Conservation (phyloP, 2,113 vertebrate species). For the Scartelaos histophorus region DNA sequence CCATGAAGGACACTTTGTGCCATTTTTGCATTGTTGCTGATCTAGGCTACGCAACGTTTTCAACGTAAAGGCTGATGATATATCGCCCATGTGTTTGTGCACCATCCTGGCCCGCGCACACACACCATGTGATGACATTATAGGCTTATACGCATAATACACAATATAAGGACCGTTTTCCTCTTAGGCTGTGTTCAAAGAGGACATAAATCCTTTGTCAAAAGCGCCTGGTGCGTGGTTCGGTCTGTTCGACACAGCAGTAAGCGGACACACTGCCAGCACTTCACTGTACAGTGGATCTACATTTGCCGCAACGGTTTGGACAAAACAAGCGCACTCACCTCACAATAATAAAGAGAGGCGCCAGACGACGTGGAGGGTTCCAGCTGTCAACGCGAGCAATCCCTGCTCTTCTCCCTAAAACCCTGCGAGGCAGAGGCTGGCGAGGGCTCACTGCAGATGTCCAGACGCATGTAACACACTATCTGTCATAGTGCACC, state of each 20-base stretch:
- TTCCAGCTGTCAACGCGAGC: slow-evolving; percentile 50
- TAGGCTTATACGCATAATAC: slow-evolving; percentile 29
- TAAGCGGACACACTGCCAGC: slow-evolving; percentile 22
- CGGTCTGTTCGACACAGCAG: not conserved
- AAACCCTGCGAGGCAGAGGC: slow-evolving; percentile 20
- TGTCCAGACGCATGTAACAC: slow-evolving; percentile 40
- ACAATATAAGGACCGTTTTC: slow-evolving; percentile 29
- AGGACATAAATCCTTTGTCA: slow-evolving; percentile 17
- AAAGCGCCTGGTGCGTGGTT: not conserved
- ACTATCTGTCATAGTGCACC: slow-evolving; percentile 56
- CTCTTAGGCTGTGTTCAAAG: slow-evolving; percentile 24
- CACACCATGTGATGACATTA: slow-evolving; percentile 45
- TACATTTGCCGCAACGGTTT: slow-evolving; percentile 64
- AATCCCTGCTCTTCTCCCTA: slow-evolving; percentile 13
- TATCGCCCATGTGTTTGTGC: slow-evolving; percentile 36
- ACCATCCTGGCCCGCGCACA: slow-evolving; percentile 12
- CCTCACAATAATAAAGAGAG: slow-evolving; percentile 40
- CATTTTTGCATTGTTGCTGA: not conserved
- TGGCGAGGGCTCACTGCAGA: slow-evolving; percentile 51
- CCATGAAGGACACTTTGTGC: not conserved
- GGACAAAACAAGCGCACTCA: slow-evolving; percentile 54
- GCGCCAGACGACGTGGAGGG: slow-evolving; percentile 27
- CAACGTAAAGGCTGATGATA: not conserved
- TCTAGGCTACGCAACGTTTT: not conserved
- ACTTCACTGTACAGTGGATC: slow-evolving; percentile 15